Evolutionary conservation across 2,797 vertebrate genomes (phyloP), one percentile per base, ranked within the genome.

Genomic region (Sylvilagus floridanus): DNA sequence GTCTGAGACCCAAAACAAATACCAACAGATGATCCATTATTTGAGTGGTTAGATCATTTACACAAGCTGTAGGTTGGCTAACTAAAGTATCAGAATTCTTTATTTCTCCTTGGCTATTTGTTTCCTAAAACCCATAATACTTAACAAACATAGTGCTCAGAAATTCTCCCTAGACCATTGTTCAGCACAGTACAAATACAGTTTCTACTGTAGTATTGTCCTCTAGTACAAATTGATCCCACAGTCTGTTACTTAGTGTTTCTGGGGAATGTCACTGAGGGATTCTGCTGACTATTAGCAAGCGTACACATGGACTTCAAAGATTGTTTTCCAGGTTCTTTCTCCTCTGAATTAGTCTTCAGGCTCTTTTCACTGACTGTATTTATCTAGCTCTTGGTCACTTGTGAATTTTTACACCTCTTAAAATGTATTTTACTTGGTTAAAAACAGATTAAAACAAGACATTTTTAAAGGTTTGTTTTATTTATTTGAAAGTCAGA

Each of bases 81-180:
- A 81, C 63, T 42, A 76, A 77, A 95, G 32, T 4, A 65, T 87
- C 68, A 92, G 52, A 87, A 52, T 86, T 88, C 54, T 89, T 68
- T 12, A 81, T 93, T 92, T 84, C 21, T 88, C 7, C 16, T 95
- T 91, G 37, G 62, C 62, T 75, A 7, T 89, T 84, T 73, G 57
- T 84, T 95, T 92, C 60, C 84, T 26, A 90, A 88, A 95, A 89
- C 22, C 30, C 10, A 13, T 87, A 85, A 30, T 90, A 73, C 60
- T 68, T n/a, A 90, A 75, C 47, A 93, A 57, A 50, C 90, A 47
- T 28, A 83, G 3, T 76, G 17, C 73, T 95, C 30, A 75, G 19
- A 89, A 88, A 63, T 93, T 30, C 11, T 77, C 60, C 63, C 30
- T 84, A 77, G 84, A 84, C 17, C 21, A 19, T 68, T 96, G 42